These are phyloP conservation scores for Parnassius mnemosyne DNA, from an alignment of 2,888 invertebrate genomes.

Conservation along the genomic window DNA sequence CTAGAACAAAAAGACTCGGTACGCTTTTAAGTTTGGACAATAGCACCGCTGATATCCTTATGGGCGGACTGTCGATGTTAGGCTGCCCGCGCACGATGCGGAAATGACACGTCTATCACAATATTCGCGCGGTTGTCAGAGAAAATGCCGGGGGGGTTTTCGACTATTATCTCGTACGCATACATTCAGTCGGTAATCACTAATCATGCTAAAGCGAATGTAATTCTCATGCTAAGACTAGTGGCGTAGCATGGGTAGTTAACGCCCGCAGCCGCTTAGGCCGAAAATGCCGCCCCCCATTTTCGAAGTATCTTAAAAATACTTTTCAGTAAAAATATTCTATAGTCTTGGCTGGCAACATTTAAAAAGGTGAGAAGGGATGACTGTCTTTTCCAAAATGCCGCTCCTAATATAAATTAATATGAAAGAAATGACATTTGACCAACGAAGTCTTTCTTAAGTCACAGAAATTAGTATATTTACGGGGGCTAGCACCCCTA, in stretches of 20 bases:
- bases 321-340: no score
- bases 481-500: no score
- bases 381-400: no score
- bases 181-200: slow-evolving; percentile 13
- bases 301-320: background rate
- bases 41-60: slow-evolving; percentile 47
- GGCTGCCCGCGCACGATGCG: slow-evolving; percentile 41
- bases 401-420: no score
- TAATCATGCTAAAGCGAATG: background rate
- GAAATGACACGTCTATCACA: slow-evolving; percentile 64
- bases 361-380: no score
- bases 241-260: no score
- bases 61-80: slow-evolving; percentile 46
- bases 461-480: no score
- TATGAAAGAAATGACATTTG: no score
- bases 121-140: slow-evolving; percentile 40
- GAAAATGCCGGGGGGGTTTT: slow-evolving; percentile 30
- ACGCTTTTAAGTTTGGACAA: slow-evolving; percentile 59
- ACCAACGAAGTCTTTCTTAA: no score
- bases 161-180: slow-evolving; percentile 25
- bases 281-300: no score
- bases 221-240: background rate
- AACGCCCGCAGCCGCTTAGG: no score
- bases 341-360: no score
- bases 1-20: slow-evolving; percentile 45